These are phyloP conservation scores for Chloromyia formosa DNA, from an alignment of 2,888 invertebrate genomes.

Conservation along the genomic window DNA sequence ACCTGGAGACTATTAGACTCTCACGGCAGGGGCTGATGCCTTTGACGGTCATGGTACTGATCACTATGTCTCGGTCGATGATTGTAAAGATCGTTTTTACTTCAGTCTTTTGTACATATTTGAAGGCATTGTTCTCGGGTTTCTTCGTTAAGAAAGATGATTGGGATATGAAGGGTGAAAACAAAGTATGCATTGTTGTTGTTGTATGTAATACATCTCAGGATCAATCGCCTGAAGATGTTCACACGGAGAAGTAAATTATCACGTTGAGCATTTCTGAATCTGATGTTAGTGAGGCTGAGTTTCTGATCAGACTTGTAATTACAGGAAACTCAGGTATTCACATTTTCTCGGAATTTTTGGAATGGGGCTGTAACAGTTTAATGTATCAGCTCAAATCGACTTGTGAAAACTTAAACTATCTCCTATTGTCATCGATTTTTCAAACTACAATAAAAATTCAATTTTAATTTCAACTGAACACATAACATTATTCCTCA, in stretches of 20 bases:
- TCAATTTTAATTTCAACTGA: background rate
- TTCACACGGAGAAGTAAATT: no score
- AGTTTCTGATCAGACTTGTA: no score
- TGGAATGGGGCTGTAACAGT: no score
- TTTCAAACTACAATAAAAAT: background rate
- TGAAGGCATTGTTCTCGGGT: background rate
- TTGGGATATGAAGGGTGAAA: background rate
- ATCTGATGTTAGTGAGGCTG: no score
- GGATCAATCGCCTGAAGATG: no score
- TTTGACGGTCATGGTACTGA: background rate
- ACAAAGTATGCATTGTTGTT: background rate
- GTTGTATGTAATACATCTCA: no score
- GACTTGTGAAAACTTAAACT: no score
- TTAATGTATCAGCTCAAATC: no score
- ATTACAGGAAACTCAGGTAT: no score
- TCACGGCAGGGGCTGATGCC: background rate
- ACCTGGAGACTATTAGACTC: background rate
- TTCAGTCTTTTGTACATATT: background rate
- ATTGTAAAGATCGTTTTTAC: background rate
- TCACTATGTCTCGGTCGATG: background rate
- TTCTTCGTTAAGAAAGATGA: conserved; percentile 1
- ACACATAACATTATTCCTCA: background rate
- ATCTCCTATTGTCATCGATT: no score
- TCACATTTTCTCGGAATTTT: no score
- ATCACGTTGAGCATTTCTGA: no score